phyloP scores from a whole-genome alignment of 2,888 invertebrate species.

The Sisyra nigra region DNA sequence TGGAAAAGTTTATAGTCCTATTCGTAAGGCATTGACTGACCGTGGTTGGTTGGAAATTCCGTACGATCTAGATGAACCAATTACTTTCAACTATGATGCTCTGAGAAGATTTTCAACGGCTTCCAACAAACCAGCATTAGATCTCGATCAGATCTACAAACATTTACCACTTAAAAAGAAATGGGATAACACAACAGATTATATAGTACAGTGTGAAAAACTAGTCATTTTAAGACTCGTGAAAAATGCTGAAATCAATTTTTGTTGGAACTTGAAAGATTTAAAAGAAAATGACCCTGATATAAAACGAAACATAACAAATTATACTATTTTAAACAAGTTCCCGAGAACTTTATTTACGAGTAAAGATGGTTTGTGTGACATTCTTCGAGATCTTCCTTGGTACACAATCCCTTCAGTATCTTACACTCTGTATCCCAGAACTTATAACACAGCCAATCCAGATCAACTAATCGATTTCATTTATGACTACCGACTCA shows the following conservation, averaged over 20 bases:
- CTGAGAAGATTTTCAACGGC: too few relatives aligned
- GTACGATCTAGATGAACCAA: slow-evolving; percentile 17
- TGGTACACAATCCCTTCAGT: slow-evolving; percentile 75
- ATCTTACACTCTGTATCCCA: slow-evolving; percentile 65
- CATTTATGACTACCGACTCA: slow-evolving; percentile 76
- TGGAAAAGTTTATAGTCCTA: slow-evolving; percentile 48
- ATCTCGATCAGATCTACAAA: slow-evolving; percentile 22
- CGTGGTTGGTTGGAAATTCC: slow-evolving; percentile 55
- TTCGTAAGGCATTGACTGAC: slow-evolving; percentile 48
- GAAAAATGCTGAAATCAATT: slow-evolving; percentile 65
- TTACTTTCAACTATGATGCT: background rate
- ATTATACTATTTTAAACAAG: slow-evolving; percentile 58
- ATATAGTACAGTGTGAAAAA: slow-evolving; percentile 47
- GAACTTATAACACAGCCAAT: slow-evolving; percentile 55
- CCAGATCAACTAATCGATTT: slow-evolving; percentile 70
- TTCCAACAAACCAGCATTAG: too few relatives aligned
- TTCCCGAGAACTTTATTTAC: slow-evolving; percentile 80
- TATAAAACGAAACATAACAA: slow-evolving; percentile 17
- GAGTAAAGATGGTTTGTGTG: slow-evolving; percentile 77
- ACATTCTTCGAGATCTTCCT: slow-evolving; percentile 63
- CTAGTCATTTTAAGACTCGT: slow-evolving; percentile 60
- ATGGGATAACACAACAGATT: slow-evolving; percentile 25
- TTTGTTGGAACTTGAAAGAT: slow-evolving; percentile 71
- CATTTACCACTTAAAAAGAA: slow-evolving; percentile 25
- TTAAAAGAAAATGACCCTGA: too few relatives aligned